A percentile compares a stretch with the other conserved stretches of the same genome.
Evolutionary conservation across 2,888 invertebrate species (phyloP).

Genomic region (Dascillus cervinus): DNA sequence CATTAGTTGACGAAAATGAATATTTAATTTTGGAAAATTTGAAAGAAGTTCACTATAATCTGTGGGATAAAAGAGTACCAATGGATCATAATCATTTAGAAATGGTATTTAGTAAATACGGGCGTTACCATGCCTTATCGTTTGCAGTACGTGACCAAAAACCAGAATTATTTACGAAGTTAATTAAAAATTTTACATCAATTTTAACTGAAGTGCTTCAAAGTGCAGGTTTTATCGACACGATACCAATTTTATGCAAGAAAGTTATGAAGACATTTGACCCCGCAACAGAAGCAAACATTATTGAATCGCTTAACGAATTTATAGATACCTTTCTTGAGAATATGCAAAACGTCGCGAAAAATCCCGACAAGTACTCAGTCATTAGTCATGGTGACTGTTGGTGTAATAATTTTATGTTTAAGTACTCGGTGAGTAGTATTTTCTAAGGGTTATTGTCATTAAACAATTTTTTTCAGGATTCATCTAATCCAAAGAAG

Average conservation of each 20-base stretch:
- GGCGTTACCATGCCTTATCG: conserved; percentile 29
- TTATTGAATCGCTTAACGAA: conserved; percentile 3
- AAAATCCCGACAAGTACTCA: background rate
- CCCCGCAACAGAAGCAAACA: no score
- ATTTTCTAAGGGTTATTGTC: background rate
- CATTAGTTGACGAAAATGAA: conserved; percentile 16
- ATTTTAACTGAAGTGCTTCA: no score
- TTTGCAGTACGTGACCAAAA: conserved; percentile 26
- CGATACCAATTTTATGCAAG: background rate
- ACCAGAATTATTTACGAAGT: conserved; percentile 13
- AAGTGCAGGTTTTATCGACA: background rate
- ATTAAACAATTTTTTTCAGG: conserved; percentile 9
- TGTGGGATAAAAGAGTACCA: conserved; percentile 23
- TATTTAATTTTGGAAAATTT: conserved; percentile 27
- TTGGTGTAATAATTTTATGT: conserved; percentile 17
- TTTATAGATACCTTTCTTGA: conserved; percentile 3
- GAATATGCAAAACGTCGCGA: background rate
- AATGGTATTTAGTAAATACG: conserved; percentile 27
- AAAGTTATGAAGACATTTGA: background rate
- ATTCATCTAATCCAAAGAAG: conserved; percentile 8
- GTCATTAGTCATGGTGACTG: conserved; percentile 14
- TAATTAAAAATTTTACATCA: background rate
- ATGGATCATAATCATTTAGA: conserved; percentile 27
- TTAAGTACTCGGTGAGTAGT: conserved; percentile 14
- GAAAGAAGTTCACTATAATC: conserved; percentile 19